These are phyloP conservation scores for Ceriagrion tenellum DNA, from an alignment of 2,888 invertebrate species.

Conservation along the genomic window DNA sequence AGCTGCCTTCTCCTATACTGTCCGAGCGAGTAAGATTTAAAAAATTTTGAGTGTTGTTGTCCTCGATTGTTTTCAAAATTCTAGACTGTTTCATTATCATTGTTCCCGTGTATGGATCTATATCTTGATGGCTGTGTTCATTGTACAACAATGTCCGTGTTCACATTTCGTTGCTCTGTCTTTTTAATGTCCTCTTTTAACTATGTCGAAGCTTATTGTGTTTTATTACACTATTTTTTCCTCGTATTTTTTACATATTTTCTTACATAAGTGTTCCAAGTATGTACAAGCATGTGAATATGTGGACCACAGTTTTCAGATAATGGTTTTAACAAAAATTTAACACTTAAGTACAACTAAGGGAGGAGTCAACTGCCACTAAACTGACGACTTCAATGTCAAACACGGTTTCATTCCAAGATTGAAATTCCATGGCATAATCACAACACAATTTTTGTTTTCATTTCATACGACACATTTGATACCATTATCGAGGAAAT, in stretches of 20 bases:
- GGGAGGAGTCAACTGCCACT: background rate
- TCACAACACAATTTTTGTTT: background rate
- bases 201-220: constrained; percentile 45
- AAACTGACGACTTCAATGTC: background rate
- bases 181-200: constrained; percentile 36
- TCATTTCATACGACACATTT: background rate
- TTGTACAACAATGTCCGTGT: constrained; percentile 43
- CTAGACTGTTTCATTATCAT: constrained; percentile 56
- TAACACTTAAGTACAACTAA: no score
- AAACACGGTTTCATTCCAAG: background rate
- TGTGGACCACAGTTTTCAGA: constrained; percentile 51
- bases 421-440: background rate
- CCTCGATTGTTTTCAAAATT: background rate
- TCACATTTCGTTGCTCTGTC: constrained; percentile 52
- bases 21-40: constrained; percentile 59
- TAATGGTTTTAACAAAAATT: background rate
- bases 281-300: constrained; percentile 46
- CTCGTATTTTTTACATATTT: constrained; percentile 7
- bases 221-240: constrained; percentile 37
- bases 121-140: constrained; percentile 50
- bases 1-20: constrained; percentile 62
- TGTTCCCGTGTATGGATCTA: constrained; percentile 40
- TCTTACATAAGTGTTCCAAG: background rate
- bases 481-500: constrained; percentile 24
- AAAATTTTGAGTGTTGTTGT: constrained; percentile 37